Conservation (phyloP, 2,797 vertebrate species). For the Okamejei kenojei region DNA sequence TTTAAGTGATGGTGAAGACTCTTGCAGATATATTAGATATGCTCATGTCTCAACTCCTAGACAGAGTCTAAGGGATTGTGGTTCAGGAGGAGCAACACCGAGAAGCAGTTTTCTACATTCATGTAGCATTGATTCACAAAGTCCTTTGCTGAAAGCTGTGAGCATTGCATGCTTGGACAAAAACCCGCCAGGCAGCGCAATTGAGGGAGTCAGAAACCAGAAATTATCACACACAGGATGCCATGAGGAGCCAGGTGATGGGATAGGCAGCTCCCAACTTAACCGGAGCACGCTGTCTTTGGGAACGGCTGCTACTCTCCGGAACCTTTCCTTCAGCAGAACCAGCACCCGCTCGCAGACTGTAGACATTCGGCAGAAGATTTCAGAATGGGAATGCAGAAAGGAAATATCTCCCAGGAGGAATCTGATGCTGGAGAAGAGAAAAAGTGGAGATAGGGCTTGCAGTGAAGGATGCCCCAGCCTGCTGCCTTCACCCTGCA, state of each 20-base stretch:
- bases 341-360: constrained; percentile 63
- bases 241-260: constrained; percentile 54
- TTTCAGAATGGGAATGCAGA: constrained; percentile 95
- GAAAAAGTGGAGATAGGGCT: constrained; percentile 63
- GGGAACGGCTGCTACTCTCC: constrained; percentile 60
- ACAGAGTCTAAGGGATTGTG: constrained; percentile 67
- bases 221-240: constrained; percentile 52
- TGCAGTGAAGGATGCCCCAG: constrained; percentile 87
- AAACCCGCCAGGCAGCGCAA: constrained; percentile 70
- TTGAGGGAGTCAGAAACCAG: constrained; percentile 50
- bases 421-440: constrained; percentile 75
- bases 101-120: constrained; percentile 56
- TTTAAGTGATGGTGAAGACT: constrained; percentile 72
- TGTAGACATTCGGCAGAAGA: constrained; percentile 81
- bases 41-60: constrained; percentile 62
- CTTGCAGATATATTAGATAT: constrained; percentile 61
- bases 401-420: constrained; percentile 72
- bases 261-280: constrained; percentile 60
- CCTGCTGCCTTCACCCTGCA: constrained; percentile 81
- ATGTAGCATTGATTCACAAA: constrained; percentile 56
- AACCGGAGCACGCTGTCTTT: constrained; percentile 72
- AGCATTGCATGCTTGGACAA: constrained; percentile 81
- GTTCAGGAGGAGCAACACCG: constrained; percentile 54
- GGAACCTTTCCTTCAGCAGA: constrained; percentile 67
- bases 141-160: constrained; percentile 70